Percentiles rank a stretch among this genome's conserved stretches.
Evolutionary conservation across 1,140 invertebrate species (phyloP).

Genomic region (Frieseomelitta varia): DNA sequence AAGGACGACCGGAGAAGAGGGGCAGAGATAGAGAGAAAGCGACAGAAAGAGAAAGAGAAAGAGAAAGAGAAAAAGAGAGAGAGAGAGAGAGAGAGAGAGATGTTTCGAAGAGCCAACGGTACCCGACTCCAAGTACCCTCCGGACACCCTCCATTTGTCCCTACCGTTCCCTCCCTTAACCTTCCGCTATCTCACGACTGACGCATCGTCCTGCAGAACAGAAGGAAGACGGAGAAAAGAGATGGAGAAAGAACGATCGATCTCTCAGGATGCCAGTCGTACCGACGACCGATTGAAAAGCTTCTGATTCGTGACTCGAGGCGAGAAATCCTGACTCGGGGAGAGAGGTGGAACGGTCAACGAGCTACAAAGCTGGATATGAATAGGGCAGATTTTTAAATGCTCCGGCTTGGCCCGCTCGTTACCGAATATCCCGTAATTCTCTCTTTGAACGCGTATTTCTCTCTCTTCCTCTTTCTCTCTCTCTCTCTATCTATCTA

Average conservation of each 20-base stretch:
- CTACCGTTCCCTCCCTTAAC: slow-evolving; percentile 57
- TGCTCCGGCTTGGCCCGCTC: neutral
- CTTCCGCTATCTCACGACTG: slow-evolving; percentile 62
- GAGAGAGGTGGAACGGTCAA: slow-evolving; percentile 12
- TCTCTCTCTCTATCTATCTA: neutral
- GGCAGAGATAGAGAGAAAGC: slow-evolving; percentile 4
- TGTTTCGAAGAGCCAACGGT: slow-evolving; percentile 62
- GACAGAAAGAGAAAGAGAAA: neutral
- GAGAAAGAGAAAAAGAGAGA: neutral
- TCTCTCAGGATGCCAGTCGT: slow-evolving; percentile 65
- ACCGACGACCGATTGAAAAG: slow-evolving; percentile 66
- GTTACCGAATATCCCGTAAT: slow-evolving; percentile 27
- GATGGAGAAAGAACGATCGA: slow-evolving; percentile 52
- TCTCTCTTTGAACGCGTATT: neutral
- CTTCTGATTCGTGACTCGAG: slow-evolving; percentile 65
- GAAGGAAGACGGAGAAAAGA: slow-evolving; percentile 29
- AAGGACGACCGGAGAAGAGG: neutral
- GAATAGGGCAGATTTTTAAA: slow-evolving; percentile 38
- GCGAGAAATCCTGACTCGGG: slow-evolving; percentile 52
- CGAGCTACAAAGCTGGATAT: slow-evolving; percentile 19
- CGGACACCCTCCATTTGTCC: slow-evolving; percentile 68
- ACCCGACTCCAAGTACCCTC: slow-evolving; percentile 63
- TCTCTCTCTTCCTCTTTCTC: neutral
- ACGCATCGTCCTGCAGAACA: slow-evolving; percentile 60
- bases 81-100: slow-evolving; percentile 2